Base-by-base conservation (phyloP, 30 jellyfish, hydroid and myxozoan genomes). In the Phacellophora camtschatica region DNA sequence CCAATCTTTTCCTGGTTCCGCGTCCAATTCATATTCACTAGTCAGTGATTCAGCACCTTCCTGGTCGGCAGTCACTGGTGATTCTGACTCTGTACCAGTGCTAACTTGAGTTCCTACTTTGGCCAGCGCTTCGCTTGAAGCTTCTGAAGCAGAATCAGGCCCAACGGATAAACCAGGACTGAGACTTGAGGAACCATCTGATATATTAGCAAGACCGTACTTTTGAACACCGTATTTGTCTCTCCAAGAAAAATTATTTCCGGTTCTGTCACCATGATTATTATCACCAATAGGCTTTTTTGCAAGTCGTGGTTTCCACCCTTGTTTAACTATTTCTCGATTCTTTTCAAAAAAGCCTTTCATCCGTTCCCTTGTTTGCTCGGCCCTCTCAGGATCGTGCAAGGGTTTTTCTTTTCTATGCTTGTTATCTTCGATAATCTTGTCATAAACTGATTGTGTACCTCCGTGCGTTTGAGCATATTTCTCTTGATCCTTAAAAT, bases 351-450 rank as follows among this genome's bases (percentile, higher is more conserved):
- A 74, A 23, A 74, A 74, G 49, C 55, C 87, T 7, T 29, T 54
- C 87, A 74, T 74, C 15, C 55, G 53, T 4, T 53, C 87, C 35
- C 36, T 74, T 1, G 87, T 74, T 0, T 25, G 53, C 3, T 74
- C 76, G 1, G 87, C 87, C 5, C 39, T 56, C 51, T 23, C 55
- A 22, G 87, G 87, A 11, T 51, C 68, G 36, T 27, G 75, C 19
- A 20, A 20, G 12, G 65, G 32, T 8, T 32, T 12, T 0, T 34
- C 27, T 37, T 19, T 50, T 59, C 22, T 34, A 18, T 16, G 7
- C 33, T 57, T 74, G 50, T 74, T 74, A 24, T 57, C 19, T 20
- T 74, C 87, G 13, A 19, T 9, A 9, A 74, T 53, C 2, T 35
- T 39, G 7, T 53, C 65, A 34, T 53, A 29, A 22, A 50, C 16